Percentiles rank a stretch among this genome's conserved stretches.
These are phyloP conservation scores for Anastatus disparis DNA, from an alignment of 1,140 invertebrate species.

Conservation along the genomic window DNA sequence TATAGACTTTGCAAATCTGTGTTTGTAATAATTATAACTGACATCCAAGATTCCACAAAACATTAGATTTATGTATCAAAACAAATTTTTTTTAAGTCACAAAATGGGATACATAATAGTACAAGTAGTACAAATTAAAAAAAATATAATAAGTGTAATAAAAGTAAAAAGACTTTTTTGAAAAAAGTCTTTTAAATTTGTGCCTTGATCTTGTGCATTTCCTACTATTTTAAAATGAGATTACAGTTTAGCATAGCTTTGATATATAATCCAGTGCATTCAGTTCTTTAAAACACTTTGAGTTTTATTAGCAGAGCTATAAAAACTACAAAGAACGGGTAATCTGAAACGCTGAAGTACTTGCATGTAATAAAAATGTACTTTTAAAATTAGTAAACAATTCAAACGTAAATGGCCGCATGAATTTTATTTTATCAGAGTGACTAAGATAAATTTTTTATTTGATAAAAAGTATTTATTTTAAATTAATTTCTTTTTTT, in stretches of 20 bases:
- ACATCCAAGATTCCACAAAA: constrained; percentile 21
- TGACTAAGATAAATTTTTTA: too few relatives aligned
- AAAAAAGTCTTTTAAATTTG: constrained; percentile 30
- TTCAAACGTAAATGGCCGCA: background rate
- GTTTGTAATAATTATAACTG: constrained; percentile 21
- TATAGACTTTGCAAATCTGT: constrained; percentile 12
- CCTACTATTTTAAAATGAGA: constrained; percentile 13
- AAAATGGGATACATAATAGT: constrained; percentile 15
- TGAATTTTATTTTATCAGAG: too few relatives aligned
- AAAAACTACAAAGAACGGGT: constrained; percentile 2
- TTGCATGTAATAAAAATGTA: background rate
- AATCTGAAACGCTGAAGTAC: constrained; percentile 18
- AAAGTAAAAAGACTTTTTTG: constrained; percentile 9
- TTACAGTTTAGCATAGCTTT: constrained; percentile 22
- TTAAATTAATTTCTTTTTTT: constrained; percentile 5
- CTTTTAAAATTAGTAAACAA: background rate
- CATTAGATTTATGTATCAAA: constrained; percentile 18
- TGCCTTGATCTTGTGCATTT: constrained; percentile 40
- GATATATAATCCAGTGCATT: constrained; percentile 17
- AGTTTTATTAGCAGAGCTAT: background rate
- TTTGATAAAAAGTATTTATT: too few relatives aligned
- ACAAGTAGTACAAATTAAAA: constrained; percentile 30
- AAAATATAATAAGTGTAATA: constrained; percentile 11
- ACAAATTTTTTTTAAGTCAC: constrained; percentile 2
- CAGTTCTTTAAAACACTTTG: background rate